Conservation (phyloP, 2,888 invertebrate species). For the Apomyelois bistriatella region DNA sequence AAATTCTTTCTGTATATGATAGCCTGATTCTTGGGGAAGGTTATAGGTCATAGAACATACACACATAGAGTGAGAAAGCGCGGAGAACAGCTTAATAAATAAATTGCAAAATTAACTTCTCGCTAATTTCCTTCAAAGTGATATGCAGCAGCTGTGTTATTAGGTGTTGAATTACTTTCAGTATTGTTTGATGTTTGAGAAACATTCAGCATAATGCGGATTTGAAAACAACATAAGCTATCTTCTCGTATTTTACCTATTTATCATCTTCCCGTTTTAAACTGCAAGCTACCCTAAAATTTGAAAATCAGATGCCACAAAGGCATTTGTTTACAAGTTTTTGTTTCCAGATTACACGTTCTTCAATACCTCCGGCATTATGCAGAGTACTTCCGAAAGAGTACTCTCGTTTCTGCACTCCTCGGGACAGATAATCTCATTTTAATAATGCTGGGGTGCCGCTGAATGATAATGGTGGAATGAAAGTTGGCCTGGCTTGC, state of each 20-base stretch:
- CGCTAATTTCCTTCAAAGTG: no score
- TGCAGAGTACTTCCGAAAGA: conserved; percentile 3
- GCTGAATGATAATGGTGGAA: conserved; percentile 29
- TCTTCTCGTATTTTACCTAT: neutral
- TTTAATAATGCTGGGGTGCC: conserved; percentile 12
- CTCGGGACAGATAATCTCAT: conserved; percentile 12
- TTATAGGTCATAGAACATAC: no score
- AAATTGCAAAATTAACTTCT: no score
- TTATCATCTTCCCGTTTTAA: neutral
- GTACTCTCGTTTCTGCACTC: conserved; percentile 8
- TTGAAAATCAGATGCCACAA: neutral
- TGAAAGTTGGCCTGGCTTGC: conserved; percentile 22
- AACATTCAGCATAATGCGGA: no score
- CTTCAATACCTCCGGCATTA: neutral
- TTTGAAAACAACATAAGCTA: neutral
- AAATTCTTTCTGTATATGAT: no score
- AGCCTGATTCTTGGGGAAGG: no score
- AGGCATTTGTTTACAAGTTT: conserved; percentile 6
- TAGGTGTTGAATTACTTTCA: no score
- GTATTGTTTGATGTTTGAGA: no score
- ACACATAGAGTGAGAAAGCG: no score
- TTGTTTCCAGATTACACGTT: conserved; percentile 1
- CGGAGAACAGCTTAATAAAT: no score
- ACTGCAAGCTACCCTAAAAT: neutral
- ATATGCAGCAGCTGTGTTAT: no score